Evolutionary conservation across 2,888 invertebrate genomes (phyloP), one percentile per base, ranked within the genome.

Genomic region (Hemaris fuciformis): DNA sequence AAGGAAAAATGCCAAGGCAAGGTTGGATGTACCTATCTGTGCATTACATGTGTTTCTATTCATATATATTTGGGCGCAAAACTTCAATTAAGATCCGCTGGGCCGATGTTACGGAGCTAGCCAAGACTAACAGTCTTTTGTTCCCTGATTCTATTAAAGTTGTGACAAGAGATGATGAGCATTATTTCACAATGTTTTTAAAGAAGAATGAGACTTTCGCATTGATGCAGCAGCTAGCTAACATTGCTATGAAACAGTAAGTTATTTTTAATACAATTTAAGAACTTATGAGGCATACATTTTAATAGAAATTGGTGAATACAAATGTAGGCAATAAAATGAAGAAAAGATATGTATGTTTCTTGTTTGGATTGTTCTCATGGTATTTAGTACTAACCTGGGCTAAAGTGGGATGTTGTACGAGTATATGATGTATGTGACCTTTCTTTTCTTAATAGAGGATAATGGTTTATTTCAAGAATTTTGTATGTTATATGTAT

Each of bases 11-110:
- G 71, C 99, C 99, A 0, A 93, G 97, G n/a, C 99, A 99, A 91
- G 99, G 99, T 34, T 98, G 98, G 96, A 93, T 99, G 83, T 99
- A 99, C 83, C 94, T 99, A n/a, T 98, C 99, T 20, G 96, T 99
- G 38, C 98, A 98, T 84, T 98, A 98, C 85, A 94, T 99, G 84
- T 98, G 98, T 83, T 99, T 99, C 89, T 97, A 99, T 86, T 97
- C 99, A 0, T 98, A 97, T 81, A 96, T 99, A 79, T 94, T 99
- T 87, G 98, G 99, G 7, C 95, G 94, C 64, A 98, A 99, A 84
- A 97, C 97, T 3, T 97, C 96, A 76, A 93, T 98, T 57, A 95
- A 97, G 70, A 94, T 99, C 62, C 94, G 98, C 74, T 99, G 98
- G 98, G 95, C 96, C 2, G 98, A 98, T 79, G 96, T 98, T 60